Base-by-base conservation (phyloP, 2,113 vertebrate genomes). In the Brachionichthys hirsutus region DNA sequence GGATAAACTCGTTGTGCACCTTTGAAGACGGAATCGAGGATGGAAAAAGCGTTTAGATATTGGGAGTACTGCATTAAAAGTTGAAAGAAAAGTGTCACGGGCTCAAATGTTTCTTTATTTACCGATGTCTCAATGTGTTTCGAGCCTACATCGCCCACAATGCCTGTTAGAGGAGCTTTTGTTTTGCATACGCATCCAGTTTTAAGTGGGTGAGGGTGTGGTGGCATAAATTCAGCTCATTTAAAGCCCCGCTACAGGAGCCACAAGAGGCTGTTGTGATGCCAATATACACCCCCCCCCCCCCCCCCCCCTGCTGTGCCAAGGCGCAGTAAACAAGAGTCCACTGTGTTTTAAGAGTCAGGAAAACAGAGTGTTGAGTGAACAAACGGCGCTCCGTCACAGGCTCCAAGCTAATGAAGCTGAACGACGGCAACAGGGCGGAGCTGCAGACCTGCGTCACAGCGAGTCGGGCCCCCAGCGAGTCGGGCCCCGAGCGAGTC, bases 1-100 rank as follows among this genome's bases (percentile, higher is more conserved):
- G 91, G 88, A 99, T 97, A 88, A 98, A 99, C 84, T 98, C 96
- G 0, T 94, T 98, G 82, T 93, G 94, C 40, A 98, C 94, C 97
- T 98, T n/a, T 80, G 6, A 72, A 10, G 20, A 35, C 6, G 56
- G 42, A 48, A 45, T n/a, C 7, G 12, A 62, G 4, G 47, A 36
- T 0, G 34, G 12, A 0, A 4, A 30, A 30, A 2, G 8, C 4
- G 5, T 30, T 30, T n/a, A n/a, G n/a, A n/a, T n/a, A n/a, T n/a
- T n/a, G n/a, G n/a, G n/a, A 30, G 8, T 30, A 8, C 24, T 30
- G 5, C 8, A 30, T 30, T 30, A 30, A 30, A 30, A 4, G 24
- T 30, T 4, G 4, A 2, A 30, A 30, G 24, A 30, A 30, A 30
- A 30, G 24, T 30, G n/a, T n/a, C n/a, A n/a, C n/a, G n/a, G n/a